phyloP scores from a whole-genome alignment of 2,113 vertebrate species.

The Rhinogobius similis region DNA sequence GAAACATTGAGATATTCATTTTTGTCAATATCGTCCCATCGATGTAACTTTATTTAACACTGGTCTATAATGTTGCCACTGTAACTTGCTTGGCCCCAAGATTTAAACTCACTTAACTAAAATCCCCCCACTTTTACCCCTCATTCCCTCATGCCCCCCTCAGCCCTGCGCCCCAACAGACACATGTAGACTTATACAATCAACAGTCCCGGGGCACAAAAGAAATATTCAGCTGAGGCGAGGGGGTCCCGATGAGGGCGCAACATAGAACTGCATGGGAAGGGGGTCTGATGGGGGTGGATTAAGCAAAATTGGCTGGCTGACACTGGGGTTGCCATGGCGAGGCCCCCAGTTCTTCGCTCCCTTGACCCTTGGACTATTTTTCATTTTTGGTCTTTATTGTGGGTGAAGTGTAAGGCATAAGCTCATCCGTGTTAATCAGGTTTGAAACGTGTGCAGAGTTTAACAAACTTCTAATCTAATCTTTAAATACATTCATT shows the following conservation, averaged over 20 bases:
- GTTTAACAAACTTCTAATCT: background rate
- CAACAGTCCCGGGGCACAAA: slow-evolving; percentile 61
- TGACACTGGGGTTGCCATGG: slow-evolving; percentile 77
- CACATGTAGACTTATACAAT: slow-evolving; percentile 25
- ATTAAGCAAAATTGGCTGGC: slow-evolving; percentile 77
- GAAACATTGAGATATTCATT: no score
- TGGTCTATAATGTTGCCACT: slow-evolving; percentile 17
- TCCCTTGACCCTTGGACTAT: slow-evolving; percentile 60
- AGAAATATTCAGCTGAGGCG: slow-evolving; percentile 79
- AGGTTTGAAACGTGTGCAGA: background rate
- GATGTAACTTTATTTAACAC: background rate
- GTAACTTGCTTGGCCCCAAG: slow-evolving; percentile 73
- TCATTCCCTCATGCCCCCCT: background rate
- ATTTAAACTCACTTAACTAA: slow-evolving; percentile 73
- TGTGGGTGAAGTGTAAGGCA: slow-evolving; percentile 50
- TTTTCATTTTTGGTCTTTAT: slow-evolving; percentile 68
- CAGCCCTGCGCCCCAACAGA: slow-evolving; percentile 17
- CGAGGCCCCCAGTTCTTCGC: slow-evolving; percentile 66
- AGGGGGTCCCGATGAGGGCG: slow-evolving; percentile 73
- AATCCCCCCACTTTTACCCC: slow-evolving; percentile 57
- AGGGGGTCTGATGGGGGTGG: slow-evolving; percentile 23
- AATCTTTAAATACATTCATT: background rate
- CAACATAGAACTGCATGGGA: slow-evolving; percentile 72
- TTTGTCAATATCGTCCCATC: no score
- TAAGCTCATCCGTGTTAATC: slow-evolving; percentile 9